These are phyloP conservation scores for Pelosia muscerda DNA, from an alignment of 2,888 invertebrate species.

Conservation along the genomic window DNA sequence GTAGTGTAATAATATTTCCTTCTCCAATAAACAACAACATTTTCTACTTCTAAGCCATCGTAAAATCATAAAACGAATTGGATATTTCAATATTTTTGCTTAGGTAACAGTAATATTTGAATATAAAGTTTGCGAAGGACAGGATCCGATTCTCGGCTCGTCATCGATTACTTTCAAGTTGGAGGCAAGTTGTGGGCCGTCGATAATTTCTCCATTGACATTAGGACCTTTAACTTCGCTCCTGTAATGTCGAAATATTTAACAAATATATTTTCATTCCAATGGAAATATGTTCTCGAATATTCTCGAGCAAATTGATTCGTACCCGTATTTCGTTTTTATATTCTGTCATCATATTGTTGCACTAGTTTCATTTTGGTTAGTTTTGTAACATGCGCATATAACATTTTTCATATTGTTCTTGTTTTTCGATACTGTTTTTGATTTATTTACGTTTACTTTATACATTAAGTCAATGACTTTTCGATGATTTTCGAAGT, in stretches of 20 bases:
- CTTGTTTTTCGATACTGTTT: neutral
- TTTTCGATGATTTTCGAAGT: no score
- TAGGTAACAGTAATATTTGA: conserved; percentile 45
- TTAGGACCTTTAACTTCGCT: conserved; percentile 46
- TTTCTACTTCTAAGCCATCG: conserved; percentile 11
- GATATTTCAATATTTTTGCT: conserved; percentile 40
- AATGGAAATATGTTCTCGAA: conserved; percentile 30
- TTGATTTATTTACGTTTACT: neutral
- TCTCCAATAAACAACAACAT: conserved; percentile 12
- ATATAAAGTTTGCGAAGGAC: conserved; percentile 47
- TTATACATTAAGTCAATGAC: neutral
- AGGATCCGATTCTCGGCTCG: conserved; percentile 50
- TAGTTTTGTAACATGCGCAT: conserved; percentile 1
- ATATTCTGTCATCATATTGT: conserved; percentile 11
- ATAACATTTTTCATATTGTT: neutral
- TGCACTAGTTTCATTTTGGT: conserved; percentile 15
- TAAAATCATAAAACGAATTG: conserved; percentile 26
- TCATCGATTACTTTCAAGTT: conserved; percentile 60
- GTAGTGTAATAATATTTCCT: conserved; percentile 7
- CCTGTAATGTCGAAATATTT: conserved; percentile 36
- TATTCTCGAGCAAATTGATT: conserved; percentile 30
- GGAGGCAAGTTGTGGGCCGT: conserved; percentile 41
- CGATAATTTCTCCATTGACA: conserved; percentile 56
- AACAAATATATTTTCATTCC: conserved; percentile 41
- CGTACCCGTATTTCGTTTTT: conserved; percentile 21